Conservation (phyloP, 2,888 invertebrate species). For the Cosmorhoe ocellata region DNA sequence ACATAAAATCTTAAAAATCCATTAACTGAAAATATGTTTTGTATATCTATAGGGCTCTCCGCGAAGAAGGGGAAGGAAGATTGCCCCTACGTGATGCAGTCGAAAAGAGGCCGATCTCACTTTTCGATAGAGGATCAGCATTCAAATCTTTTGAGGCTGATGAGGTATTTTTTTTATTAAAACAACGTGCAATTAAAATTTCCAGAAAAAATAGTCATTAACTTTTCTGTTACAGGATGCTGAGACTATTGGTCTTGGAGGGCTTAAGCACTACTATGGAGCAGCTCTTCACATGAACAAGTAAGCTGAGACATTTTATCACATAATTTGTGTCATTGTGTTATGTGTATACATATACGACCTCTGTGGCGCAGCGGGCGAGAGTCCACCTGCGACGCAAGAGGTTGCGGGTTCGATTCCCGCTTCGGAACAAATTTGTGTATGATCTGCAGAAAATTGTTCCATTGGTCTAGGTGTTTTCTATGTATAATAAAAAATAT, state of each 20-base stretch:
- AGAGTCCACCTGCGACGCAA: too few species aligned
- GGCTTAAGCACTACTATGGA: constrained; percentile 64
- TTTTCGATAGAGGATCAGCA: constrained; percentile 51
- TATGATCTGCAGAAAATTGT: too few species aligned
- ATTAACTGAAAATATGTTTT: not conserved
- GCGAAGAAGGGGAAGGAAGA: constrained; percentile 70
- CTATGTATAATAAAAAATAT: too few species aligned
- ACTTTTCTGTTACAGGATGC: constrained; percentile 44
- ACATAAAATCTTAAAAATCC: too few species aligned
- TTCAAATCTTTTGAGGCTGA: constrained; percentile 51
- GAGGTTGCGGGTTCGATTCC: too few species aligned
- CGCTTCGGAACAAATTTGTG: too few species aligned
- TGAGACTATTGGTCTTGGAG: constrained; percentile 44
- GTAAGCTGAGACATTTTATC: constrained; percentile 42
- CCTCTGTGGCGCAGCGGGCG: too few species aligned
- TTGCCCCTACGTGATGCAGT: constrained; percentile 88
- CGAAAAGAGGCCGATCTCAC: constrained; percentile 81
- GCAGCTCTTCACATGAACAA: constrained; percentile 72
- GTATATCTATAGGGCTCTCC: constrained; percentile 54
- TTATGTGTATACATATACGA: too few species aligned
- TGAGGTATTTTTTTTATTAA: constrained; percentile 31
- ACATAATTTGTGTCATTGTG: too few species aligned
- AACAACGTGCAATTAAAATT: not conserved
- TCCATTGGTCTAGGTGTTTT: too few species aligned
- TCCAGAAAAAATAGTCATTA: not conserved